phyloP scores from a whole-genome alignment of 2,888 invertebrate genomes.

The Tachina grossa region DNA sequence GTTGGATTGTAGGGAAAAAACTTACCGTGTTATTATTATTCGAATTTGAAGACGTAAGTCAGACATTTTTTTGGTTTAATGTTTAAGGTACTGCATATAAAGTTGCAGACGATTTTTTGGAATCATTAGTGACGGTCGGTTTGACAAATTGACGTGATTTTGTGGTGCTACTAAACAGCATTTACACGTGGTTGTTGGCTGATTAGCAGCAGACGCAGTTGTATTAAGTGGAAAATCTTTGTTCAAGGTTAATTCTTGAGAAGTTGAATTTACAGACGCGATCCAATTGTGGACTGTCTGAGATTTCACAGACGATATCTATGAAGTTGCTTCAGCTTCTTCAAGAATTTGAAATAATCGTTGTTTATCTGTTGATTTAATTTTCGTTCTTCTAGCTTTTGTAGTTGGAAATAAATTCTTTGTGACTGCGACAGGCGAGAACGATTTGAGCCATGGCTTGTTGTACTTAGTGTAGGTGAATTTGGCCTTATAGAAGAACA shows the following conservation, averaged over 20 bases:
- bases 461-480: background rate
- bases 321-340: slow-evolving; percentile 22
- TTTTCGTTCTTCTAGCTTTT: slow-evolving; percentile 33
- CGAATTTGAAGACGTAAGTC: background rate
- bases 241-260: background rate
- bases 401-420: slow-evolving; percentile 14
- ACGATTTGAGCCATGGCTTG: slow-evolving; percentile 9
- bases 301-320: background rate
- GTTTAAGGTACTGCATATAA: no score
- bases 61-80: background rate
- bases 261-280: background rate
- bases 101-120: no score
- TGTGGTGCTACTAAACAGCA: slow-evolving; percentile 7
- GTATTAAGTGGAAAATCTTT: background rate
- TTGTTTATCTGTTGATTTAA: background rate
- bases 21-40: no score
- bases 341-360: slow-evolving; percentile 46
- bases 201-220: background rate
- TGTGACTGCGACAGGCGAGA: slow-evolving; percentile 1
- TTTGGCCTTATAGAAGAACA: slow-evolving; percentile 7
- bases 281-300: background rate
- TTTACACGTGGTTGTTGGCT: background rate
- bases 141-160: background rate
- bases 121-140: no score
- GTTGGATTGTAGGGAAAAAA: no score